A percentile compares a stretch with the other conserved stretches of the same genome.
phyloP scores from a whole-genome alignment of 2,797 vertebrate species.

The Otolemur crassicaudatus region DNA sequence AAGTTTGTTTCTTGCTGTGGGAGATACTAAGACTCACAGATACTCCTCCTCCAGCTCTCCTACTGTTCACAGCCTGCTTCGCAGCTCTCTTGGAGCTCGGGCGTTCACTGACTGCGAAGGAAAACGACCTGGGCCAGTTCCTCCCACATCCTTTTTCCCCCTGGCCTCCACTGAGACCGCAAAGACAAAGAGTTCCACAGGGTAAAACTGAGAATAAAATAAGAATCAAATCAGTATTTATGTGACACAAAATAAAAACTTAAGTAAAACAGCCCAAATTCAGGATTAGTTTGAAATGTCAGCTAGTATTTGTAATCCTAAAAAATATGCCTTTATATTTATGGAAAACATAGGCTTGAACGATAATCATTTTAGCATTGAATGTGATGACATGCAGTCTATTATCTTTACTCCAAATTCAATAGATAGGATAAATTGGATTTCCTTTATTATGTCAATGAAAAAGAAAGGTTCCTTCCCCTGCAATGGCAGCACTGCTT shows the following conservation, averaged over 20 bases:
- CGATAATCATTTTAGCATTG: not conserved
- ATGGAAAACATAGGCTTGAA: not conserved
- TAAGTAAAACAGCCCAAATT: not conserved
- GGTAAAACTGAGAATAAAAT: not conserved
- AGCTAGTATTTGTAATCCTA: no score
- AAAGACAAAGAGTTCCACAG: not conserved
- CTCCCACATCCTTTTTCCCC: not conserved
- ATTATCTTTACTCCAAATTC: not conserved
- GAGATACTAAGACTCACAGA: not conserved
- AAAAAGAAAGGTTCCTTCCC: not conserved
- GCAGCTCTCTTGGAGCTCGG: fast-evolving
- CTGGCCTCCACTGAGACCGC: not conserved
- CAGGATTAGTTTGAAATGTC: not conserved
- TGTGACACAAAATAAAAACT: not conserved
- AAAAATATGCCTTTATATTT: not conserved
- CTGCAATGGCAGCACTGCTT: not conserved
- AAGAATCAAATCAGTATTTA: not conserved
- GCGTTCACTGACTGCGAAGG: not conserved
- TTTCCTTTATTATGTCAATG: not conserved
- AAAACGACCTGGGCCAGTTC: fast-evolving
- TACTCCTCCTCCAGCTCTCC: not conserved
- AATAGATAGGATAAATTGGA: not conserved
- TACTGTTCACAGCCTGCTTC: not conserved
- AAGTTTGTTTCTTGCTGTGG: no score
- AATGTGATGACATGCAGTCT: not conserved